These are phyloP conservation scores for Rhagonycha lutea DNA, from an alignment of 2,888 invertebrate genomes.

Conservation along the genomic window DNA sequence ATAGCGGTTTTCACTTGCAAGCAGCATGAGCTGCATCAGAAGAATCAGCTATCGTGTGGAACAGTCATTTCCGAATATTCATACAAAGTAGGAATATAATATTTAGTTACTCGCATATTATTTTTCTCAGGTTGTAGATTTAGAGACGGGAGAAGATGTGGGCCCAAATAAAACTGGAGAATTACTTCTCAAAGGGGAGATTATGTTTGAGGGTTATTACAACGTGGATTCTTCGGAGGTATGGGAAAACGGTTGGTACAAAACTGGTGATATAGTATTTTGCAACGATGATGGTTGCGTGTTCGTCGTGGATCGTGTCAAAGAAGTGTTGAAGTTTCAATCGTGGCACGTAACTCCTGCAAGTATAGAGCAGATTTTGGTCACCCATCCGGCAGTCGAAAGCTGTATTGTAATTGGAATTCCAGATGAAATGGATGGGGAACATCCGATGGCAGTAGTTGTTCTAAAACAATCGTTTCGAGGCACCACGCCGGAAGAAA, in stretches of 20 bases:
- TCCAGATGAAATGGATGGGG: conserved; percentile 47
- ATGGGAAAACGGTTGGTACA: conserved; percentile 56
- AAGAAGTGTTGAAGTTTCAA: conserved; percentile 58
- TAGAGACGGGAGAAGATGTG: conserved; percentile 52
- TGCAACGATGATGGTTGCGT: conserved; percentile 57
- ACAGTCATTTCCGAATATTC: neutral
- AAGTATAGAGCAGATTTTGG: conserved; percentile 42
- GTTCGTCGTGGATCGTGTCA: conserved; percentile 58
- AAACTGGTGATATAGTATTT: conserved; percentile 59
- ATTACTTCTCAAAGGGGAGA: conserved; percentile 56
- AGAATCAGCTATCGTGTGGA: neutral
- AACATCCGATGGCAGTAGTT: conserved; percentile 45
- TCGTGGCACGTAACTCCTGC: conserved; percentile 56
- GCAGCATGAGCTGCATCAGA: neutral
- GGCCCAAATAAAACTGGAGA: conserved; percentile 59
- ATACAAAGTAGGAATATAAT: neutral
- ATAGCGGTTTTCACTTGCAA: neutral
- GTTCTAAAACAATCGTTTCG: conserved; percentile 29
- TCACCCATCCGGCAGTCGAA: conserved; percentile 44
- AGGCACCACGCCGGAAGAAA: neutral
- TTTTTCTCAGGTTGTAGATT: conserved; percentile 52
- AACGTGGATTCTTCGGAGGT: conserved; percentile 54
- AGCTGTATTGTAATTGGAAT: conserved; percentile 44
- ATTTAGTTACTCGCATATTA: neutral
- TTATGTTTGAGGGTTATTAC: conserved; percentile 55